Evolutionary conservation across 2,113 vertebrate species (phyloP).

Genomic region (Grallaria varia): DNA sequence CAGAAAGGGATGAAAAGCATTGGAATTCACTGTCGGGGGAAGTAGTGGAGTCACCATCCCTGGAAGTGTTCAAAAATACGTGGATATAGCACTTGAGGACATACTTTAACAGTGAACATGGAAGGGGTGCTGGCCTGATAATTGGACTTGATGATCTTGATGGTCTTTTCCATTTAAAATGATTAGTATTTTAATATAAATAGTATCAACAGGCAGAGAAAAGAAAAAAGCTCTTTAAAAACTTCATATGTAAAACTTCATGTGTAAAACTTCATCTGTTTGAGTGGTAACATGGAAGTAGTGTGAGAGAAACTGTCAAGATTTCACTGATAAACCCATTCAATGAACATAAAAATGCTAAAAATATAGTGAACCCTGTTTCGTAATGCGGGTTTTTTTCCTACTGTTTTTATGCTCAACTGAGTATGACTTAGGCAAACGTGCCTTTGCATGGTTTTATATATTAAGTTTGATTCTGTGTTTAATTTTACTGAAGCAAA

Average conservation of each 20-base stretch:
- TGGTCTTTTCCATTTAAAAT: background rate
- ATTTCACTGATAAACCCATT: background rate
- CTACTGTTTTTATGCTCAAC: background rate
- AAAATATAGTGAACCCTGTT: background rate
- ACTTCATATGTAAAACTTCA: background rate
- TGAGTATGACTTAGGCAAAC: background rate
- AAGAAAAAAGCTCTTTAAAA: background rate
- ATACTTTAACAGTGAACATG: background rate
- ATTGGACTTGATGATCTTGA: background rate
- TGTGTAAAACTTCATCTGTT: background rate
- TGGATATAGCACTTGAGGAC: background rate
- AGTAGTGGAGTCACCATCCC: background rate
- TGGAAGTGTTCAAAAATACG: background rate
- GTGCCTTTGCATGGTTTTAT: background rate
- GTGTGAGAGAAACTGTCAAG: background rate
- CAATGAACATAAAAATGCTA: background rate
- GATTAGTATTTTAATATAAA: background rate
- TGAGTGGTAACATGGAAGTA: background rate
- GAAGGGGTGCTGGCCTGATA: background rate
- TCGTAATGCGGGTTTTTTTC: accelerated
- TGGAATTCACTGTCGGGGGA: background rate
- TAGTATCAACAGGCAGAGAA: accelerated
- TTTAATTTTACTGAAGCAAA: constrained; percentile 14
- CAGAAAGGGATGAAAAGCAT: background rate
- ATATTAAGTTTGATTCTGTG: background rate